A percentile compares a stretch with the other conserved stretches of the same genome.
phyloP scores from a whole-genome alignment of 2,797 vertebrate genomes.

The Bradypodion pumilum region DNA sequence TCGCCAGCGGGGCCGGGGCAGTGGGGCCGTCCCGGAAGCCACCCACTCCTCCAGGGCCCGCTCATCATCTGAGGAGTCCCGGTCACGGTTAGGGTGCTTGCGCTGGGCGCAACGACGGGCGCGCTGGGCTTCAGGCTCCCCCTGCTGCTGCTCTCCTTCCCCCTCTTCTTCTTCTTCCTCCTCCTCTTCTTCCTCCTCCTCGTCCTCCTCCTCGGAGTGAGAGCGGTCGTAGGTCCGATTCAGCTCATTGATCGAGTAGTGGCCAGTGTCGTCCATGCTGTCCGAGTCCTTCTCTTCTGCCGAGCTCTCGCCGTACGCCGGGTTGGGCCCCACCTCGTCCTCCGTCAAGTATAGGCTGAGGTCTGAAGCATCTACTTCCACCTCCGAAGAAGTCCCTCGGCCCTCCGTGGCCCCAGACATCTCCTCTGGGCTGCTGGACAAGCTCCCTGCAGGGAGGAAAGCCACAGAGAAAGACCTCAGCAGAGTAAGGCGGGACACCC shows the following conservation, averaged over 20 bases:
- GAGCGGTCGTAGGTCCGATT: conserved; percentile 79
- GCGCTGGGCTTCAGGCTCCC: conserved; percentile 70
- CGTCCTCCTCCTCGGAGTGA: conserved; percentile 81
- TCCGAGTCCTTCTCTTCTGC: conserved; percentile 92
- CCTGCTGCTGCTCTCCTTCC: conserved; percentile 57
- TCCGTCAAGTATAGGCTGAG: conserved; percentile 78
- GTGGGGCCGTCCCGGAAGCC: conserved; percentile 84
- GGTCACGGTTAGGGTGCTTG: conserved; percentile 76
- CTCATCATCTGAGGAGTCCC: conserved; percentile 87
- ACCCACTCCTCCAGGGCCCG: conserved; percentile 93
- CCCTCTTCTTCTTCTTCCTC: conserved; percentile 70
- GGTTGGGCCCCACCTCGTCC: conserved; percentile 68
- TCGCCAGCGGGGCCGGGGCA: conserved; percentile 84
- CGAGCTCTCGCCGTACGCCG: conserved; percentile 72
- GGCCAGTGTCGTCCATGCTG: conserved; percentile 94
- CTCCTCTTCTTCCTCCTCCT: conserved; percentile 50
- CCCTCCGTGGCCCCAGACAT: conserved; percentile 78
- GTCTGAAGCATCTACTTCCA: conserved; percentile 80
- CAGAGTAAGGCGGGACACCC: no score
- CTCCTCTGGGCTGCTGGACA: conserved; percentile 80
- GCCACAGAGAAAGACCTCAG: no score
- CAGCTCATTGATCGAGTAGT: conserved; percentile 89
- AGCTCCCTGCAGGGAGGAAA: conserved; percentile 61
- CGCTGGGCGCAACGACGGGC: conserved; percentile 66
- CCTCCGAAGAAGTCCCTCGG: conserved; percentile 78